Conservation (phyloP, 2,797 vertebrate genomes). For the Neosalanx taihuensis region DNA sequence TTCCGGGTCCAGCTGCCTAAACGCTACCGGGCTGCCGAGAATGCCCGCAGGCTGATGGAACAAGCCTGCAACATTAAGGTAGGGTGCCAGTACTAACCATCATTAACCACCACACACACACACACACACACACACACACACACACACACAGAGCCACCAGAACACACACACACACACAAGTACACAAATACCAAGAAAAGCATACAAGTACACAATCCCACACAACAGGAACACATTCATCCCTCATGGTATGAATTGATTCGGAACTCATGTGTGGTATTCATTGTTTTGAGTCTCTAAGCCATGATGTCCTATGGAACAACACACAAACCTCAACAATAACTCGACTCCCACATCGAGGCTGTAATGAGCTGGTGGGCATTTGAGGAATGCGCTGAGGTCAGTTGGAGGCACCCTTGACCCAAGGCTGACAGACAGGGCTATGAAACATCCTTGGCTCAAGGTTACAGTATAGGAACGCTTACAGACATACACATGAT, state of each 20-base stretch:
- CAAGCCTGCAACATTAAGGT: constrained; percentile 99
- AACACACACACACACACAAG: not conserved
- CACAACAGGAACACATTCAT: not conserved
- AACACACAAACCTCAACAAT: too few species aligned
- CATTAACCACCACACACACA: not conserved
- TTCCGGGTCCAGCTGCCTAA: constrained; percentile 98
- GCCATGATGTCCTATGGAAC: too few species aligned
- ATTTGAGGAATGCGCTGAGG: not conserved
- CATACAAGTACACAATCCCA: too few species aligned
- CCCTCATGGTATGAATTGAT: not conserved
- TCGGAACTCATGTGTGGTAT: not conserved
- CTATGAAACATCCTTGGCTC: not conserved
- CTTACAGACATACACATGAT: not conserved
- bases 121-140: not conserved
- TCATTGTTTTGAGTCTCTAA: not conserved
- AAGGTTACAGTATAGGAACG: not conserved
- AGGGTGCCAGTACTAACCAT: not conserved
- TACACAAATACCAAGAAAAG: too few species aligned
- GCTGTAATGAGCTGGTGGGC: not conserved
- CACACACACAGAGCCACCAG: not conserved
- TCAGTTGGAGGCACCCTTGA: too few species aligned
- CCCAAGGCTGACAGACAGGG: not conserved
- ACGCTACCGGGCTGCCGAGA: constrained; percentile 96
- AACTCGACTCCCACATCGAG: too few species aligned
- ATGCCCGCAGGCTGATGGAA: constrained; percentile 94